Percentiles rank a stretch among this genome's conserved stretches.
Conservation (phyloP, 2,797 vertebrate genomes). For the Syngnathus rostellatus region DNA sequence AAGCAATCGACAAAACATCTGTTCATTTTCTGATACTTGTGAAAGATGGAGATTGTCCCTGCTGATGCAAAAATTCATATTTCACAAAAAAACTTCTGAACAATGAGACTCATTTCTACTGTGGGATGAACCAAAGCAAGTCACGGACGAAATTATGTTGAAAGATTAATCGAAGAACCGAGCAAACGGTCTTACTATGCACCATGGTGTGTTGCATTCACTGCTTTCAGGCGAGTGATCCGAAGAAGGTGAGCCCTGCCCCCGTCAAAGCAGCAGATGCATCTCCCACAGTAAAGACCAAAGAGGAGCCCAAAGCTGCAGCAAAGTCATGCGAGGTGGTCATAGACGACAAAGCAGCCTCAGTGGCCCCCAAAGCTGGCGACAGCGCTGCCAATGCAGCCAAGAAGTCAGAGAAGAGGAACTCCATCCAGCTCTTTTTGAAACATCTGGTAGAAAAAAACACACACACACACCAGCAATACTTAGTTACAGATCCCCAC, state of each 20-base stretch:
- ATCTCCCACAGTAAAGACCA: constrained; percentile 45
- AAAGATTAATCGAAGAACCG: not conserved
- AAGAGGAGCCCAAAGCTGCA: constrained; percentile 64
- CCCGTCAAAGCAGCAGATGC: constrained; percentile 40
- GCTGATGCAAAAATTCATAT: not conserved
- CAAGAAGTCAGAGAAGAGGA: constrained; percentile 83
- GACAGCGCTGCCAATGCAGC: constrained; percentile 54
- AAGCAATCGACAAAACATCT: not conserved
- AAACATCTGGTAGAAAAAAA: constrained; percentile 78
- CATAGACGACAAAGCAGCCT: constrained; percentile 55
- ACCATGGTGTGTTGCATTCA: not conserved
- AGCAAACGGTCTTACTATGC: not conserved
- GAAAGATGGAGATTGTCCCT: not conserved
- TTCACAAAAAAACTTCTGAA: not conserved
- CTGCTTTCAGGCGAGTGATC: constrained; percentile 48
- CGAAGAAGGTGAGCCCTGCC: constrained; percentile 54
- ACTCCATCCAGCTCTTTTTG: constrained; percentile 86
- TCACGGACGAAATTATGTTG: not conserved
- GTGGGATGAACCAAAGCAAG: not conserved
- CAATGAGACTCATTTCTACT: not conserved
- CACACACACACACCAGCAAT: not conserved
- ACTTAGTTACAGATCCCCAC: not conserved
- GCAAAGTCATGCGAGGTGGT: constrained; percentile 47
- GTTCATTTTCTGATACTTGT: not conserved
- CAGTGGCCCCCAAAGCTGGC: constrained; percentile 54